Evolutionary conservation across 2,797 vertebrate genomes (phyloP).

Genomic region (Microtus californicus): DNA sequence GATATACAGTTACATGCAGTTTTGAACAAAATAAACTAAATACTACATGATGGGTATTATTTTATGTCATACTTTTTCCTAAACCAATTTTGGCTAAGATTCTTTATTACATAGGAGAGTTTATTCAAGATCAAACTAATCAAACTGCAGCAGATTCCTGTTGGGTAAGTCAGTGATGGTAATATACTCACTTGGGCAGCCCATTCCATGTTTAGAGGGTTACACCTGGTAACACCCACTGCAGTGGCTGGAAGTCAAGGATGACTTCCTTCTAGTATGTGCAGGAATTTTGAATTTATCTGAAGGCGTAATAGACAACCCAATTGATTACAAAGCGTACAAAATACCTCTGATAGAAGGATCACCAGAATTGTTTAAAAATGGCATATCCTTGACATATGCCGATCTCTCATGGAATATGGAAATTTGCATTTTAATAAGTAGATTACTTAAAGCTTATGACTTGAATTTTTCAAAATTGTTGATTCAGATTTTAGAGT

Average conservation of each 20-base stretch:
- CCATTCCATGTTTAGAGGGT: not conserved
- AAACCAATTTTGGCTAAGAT: conserved; percentile 14
- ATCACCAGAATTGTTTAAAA: conserved; percentile 30
- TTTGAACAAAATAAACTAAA: conserved; percentile 53
- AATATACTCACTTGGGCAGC: not conserved
- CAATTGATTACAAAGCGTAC: not conserved
- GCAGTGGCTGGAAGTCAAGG: not conserved
- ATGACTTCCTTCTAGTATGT: not conserved
- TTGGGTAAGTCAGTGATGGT: not conserved
- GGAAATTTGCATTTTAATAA: conserved; percentile 66
- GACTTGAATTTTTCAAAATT: conserved; percentile 56
- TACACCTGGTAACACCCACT: not conserved
- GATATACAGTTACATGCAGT: not conserved
- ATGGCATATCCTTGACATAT: conserved; percentile 58
- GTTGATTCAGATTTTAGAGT: conserved; percentile 62
- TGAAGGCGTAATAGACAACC: not conserved
- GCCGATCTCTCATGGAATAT: conserved; percentile 23
- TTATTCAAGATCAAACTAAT: conserved; percentile 16
- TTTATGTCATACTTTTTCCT: not conserved
- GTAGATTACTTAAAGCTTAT: conserved; percentile 55
- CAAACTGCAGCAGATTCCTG: not conserved
- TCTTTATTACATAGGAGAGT: not conserved
- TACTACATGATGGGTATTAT: not conserved
- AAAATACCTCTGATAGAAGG: not conserved
- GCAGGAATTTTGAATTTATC: conserved; percentile 1